A percentile compares a stretch with the other conserved stretches of the same genome.
Conservation (phyloP, 2,113 vertebrate species). For the Pteropus alecto region DNA sequence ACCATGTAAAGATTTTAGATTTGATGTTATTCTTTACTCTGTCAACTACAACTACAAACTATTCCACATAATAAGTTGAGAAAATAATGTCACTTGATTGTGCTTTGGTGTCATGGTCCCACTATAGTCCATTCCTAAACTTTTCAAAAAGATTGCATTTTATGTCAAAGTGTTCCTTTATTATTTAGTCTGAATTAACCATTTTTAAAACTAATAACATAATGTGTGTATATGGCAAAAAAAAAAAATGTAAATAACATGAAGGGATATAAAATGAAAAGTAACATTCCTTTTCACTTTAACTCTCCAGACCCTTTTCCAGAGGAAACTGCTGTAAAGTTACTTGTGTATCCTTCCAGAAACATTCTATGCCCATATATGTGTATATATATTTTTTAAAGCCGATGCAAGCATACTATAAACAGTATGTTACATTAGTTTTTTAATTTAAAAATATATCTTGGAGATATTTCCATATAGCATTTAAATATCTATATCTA, state of each 20-base stretch:
- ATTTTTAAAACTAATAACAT: background rate
- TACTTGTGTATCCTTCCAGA: background rate
- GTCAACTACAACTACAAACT: background rate
- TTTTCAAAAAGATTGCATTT: background rate
- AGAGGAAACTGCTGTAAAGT: background rate
- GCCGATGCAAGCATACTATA: background rate
- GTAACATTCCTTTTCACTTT: background rate
- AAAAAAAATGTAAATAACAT: background rate
- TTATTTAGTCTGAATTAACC: background rate
- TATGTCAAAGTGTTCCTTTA: background rate
- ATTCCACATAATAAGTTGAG: background rate
- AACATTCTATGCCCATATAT: background rate
- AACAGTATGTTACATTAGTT: background rate
- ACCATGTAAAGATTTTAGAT: background rate
- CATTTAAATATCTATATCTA: background rate
- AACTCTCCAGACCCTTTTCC: background rate
- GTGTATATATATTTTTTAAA: background rate
- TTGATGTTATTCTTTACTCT: background rate
- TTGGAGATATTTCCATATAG: background rate
- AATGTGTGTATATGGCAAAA: background rate
- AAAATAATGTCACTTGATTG: constrained; percentile 3
- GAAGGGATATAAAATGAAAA: background rate
- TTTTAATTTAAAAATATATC: background rate
- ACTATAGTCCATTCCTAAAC: background rate
- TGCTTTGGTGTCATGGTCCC: background rate